phyloP scores from a whole-genome alignment of 2,888 invertebrate species.

The Desoria tigrina region DNA sequence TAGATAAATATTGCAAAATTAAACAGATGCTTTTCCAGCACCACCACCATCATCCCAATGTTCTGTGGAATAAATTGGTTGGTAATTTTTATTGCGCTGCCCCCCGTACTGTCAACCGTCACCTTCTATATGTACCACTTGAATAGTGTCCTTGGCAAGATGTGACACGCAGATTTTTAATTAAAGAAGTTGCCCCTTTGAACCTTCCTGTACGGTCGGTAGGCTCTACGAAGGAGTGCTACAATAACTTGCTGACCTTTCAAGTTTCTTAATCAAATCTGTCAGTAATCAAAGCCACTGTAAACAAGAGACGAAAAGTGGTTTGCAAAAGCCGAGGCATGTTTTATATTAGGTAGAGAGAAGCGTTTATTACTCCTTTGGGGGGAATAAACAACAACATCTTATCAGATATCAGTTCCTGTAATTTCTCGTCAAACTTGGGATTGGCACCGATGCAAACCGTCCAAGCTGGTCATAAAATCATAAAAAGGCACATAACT shows the following conservation, averaged over 20 bases:
- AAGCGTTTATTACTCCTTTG: slow-evolving; percentile 2
- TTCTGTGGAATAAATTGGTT: slow-evolving; percentile 16
- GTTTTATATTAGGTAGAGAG: neutral
- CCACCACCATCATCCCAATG: no score
- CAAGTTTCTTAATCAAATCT: slow-evolving; percentile 4
- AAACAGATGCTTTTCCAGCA: slow-evolving; percentile 6
- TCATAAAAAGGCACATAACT: no score
- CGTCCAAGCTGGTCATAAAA: no score
- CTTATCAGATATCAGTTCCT: neutral
- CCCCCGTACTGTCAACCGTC: neutral
- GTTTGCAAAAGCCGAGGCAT: neutral
- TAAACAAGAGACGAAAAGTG: neutral
- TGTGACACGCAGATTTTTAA: neutral
- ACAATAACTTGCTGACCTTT: neutral
- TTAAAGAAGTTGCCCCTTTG: neutral
- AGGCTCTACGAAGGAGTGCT: neutral
- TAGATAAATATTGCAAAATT: slow-evolving; percentile 3
- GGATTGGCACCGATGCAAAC: no score
- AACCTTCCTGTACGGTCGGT: no score
- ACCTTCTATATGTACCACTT: neutral
- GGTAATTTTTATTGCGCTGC: slow-evolving; percentile 21
- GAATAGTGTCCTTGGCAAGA: neutral
- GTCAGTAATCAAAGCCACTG: slow-evolving; percentile 9
- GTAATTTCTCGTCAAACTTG: no score
- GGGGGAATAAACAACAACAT: slow-evolving; percentile 1